Base-by-base conservation (phyloP, 2,113 vertebrate species). In the Muntiacus muntjak region DNA sequence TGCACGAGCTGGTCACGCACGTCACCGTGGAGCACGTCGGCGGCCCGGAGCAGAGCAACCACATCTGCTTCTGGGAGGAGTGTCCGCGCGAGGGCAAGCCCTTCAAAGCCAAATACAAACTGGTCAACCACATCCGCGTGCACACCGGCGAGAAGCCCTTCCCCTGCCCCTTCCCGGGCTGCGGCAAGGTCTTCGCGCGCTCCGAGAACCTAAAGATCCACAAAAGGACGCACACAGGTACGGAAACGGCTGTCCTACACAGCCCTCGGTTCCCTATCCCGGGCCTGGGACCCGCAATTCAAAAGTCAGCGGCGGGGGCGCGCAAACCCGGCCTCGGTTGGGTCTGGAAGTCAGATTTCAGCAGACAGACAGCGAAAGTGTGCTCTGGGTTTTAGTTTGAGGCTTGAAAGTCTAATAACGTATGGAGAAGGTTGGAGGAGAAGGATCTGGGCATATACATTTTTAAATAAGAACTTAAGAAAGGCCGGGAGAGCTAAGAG, bases 41-140 rank as follows among this genome's bases (percentile, higher is more conserved):
- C 84, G 99, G 99, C 57, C 99, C 99, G 0, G 99, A 99, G 98
- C 99, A 99, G 98, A 99, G 99, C 78, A 99, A 99, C 98, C 99
- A 99, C 98, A 97, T 99, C 98, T 99, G 99, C 98, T 99, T 99
- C 98, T 99, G 99, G 99, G 99, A 99, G 99, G 99, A 99, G 95
- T 99, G 99, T 98, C 97, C 99, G 85, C 99, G 99, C 74, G 99
- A 99, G 99, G 99, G 99, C 98, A 99, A 99, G 92, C 99, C 99
- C 58, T 99, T 99, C 99, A 99, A 99, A 99, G 99, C 99, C 97
- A 99, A 99, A 99, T 99, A 99, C 98, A 99, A 99, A 99, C 99
- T 99, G 98, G 99, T 99, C 96, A 99, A 99, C 98, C 99, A 99
- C 96, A 99, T 99, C 98, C 99, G 99, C 91, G 99, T 99, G 96